These are phyloP conservation scores for Anguilla anguilla DNA, from an alignment of 2,797 vertebrate genomes.

Conservation along the genomic window DNA sequence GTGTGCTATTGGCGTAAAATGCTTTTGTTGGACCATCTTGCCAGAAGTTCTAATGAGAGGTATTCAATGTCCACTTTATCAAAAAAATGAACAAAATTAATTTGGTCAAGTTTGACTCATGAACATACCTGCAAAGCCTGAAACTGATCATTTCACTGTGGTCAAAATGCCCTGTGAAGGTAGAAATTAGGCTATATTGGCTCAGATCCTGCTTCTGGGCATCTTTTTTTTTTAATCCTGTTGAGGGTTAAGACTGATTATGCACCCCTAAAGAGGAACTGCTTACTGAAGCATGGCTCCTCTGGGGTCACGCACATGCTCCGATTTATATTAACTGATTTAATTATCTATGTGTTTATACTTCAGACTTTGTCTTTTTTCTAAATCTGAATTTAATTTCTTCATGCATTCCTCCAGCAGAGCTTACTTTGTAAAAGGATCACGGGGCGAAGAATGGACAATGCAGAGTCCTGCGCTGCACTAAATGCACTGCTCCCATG, in stretches of 20 bases:
- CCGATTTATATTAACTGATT: constrained; percentile 1
- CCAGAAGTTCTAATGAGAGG: neutral
- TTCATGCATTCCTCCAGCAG: too few relatives aligned
- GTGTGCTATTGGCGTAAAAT: neutral
- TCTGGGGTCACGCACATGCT: neutral
- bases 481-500: neutral
- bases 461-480: too few relatives aligned
- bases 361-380: neutral
- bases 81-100: neutral
- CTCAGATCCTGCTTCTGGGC: neutral
- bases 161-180: neutral
- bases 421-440: too few relatives aligned
- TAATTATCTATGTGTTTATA: neutral
- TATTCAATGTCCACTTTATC: neutral
- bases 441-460: too few relatives aligned
- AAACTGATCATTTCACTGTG: neutral
- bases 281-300: neutral
- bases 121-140: neutral
- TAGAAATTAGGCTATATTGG: neutral
- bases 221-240: neutral
- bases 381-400: too few relatives aligned
- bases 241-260: neutral
- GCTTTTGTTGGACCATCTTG: neutral
- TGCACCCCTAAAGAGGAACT: neutral
- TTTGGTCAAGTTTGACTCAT: neutral